phyloP scores from a whole-genome alignment of 2,113 vertebrate genomes.

The Acrocephalus arundinaceus region DNA sequence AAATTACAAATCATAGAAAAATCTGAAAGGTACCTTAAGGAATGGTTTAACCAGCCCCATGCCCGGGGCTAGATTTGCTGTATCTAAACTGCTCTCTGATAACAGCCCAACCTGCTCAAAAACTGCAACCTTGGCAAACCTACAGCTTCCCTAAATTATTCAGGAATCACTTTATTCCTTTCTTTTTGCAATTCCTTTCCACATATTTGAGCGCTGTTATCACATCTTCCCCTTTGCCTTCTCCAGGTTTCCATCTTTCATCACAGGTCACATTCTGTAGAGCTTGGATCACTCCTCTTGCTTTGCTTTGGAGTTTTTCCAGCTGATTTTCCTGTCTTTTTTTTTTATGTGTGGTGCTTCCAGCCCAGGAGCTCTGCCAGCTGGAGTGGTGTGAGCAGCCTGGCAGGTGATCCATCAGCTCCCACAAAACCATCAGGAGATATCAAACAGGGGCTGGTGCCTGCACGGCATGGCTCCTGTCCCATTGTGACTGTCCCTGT shows the following conservation, averaged over 20 bases:
- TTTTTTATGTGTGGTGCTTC: background rate
- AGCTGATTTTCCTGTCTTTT: background rate
- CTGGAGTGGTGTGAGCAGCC: background rate
- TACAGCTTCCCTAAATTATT: background rate
- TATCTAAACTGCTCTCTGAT: background rate
- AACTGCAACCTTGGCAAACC: background rate
- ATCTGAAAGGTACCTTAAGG: background rate
- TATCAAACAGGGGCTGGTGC: background rate
- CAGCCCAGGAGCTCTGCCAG: background rate
- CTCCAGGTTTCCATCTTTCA: background rate
- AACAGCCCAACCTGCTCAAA: background rate
- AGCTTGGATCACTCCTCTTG: background rate
- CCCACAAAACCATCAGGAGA: background rate
- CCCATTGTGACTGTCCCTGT: background rate
- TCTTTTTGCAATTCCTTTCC: background rate
- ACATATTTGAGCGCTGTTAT: background rate
- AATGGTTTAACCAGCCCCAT: background rate
- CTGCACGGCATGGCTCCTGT: background rate
- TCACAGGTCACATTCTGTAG: constrained; percentile 4
- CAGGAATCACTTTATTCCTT: background rate
- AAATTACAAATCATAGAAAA: background rate
- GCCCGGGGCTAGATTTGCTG: background rate
- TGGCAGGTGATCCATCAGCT: background rate
- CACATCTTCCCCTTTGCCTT: background rate
- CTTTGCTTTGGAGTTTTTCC: background rate